Conservation (phyloP, 2,113 vertebrate species). For the Zosterops pallidus region DNA sequence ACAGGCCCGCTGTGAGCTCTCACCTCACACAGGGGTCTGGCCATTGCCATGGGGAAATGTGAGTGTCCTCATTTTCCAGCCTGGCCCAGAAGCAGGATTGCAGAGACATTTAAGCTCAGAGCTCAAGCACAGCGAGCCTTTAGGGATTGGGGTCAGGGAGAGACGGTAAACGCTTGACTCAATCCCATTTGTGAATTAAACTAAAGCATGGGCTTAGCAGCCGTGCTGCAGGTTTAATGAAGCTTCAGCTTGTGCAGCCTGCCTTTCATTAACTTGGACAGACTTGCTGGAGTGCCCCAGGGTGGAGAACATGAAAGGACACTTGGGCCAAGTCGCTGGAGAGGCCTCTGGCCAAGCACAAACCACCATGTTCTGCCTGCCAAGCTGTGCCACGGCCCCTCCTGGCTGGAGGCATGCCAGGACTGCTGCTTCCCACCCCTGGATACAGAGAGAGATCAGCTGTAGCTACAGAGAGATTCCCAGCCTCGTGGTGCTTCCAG, state of each 20-base stretch:
- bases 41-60: accelerated
- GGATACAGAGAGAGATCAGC: too few species aligned
- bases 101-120: background rate
- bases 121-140: accelerated
- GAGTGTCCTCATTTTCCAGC: accelerated
- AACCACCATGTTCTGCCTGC: accelerated
- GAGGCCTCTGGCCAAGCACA: background rate
- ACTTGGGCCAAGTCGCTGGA: accelerated
- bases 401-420: background rate
- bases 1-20: accelerated
- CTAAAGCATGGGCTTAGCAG: background rate
- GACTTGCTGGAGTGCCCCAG: background rate
- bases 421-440: background rate
- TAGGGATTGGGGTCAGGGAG: conserved; percentile 11
- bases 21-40: accelerated
- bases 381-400: accelerated
- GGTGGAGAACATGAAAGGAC: background rate
- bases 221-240: background rate
- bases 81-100: background rate
- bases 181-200: conserved; percentile 30
- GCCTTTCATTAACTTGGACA: background rate
- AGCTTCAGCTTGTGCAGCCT: background rate
- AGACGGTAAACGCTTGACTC: background rate
- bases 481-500: background rate
- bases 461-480: background rate